Evolutionary conservation across 1,140 invertebrate species (phyloP).

Genomic region (Cyrtorhinus lividipennis): DNA sequence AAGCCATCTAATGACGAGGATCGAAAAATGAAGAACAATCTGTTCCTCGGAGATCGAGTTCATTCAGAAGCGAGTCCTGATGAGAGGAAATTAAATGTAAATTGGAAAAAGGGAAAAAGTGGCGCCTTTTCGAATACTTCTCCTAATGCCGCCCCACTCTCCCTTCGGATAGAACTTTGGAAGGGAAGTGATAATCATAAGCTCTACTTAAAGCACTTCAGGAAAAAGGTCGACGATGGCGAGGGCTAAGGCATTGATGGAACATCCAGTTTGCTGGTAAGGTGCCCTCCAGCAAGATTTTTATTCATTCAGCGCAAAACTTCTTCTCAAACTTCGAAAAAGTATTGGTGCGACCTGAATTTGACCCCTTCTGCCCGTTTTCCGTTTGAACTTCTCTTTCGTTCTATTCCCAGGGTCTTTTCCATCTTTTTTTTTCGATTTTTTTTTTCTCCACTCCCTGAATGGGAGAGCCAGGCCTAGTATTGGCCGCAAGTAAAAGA

Average conservation of each 20-base stretch:
- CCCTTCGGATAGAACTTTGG: neutral
- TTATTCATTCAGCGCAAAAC: neutral
- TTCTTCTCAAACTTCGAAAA: neutral
- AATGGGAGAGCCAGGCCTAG: neutral
- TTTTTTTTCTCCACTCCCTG: no score
- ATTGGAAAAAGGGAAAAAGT: neutral
- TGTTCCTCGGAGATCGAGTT: no score
- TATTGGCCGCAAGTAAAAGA: neutral
- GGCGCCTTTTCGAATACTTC: neutral
- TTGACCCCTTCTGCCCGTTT: neutral
- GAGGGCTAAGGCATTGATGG: neutral
- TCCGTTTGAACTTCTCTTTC: slow-evolving; percentile 2
- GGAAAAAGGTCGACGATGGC: no score
- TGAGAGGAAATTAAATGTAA: neutral
- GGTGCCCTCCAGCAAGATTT: neutral
- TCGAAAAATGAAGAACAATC: no score
- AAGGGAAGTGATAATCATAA: slow-evolving; percentile 1
- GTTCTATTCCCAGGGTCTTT: neutral
- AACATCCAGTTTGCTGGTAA: no score
- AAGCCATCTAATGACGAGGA: no score
- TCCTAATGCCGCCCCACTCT: neutral
- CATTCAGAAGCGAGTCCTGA: no score
- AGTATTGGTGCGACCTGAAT: slow-evolving; percentile 8
- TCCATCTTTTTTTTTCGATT: no score
- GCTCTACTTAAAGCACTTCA: neutral